Base-by-base conservation (phyloP, 2,113 vertebrate genomes). In the Struthidea cinerea region DNA sequence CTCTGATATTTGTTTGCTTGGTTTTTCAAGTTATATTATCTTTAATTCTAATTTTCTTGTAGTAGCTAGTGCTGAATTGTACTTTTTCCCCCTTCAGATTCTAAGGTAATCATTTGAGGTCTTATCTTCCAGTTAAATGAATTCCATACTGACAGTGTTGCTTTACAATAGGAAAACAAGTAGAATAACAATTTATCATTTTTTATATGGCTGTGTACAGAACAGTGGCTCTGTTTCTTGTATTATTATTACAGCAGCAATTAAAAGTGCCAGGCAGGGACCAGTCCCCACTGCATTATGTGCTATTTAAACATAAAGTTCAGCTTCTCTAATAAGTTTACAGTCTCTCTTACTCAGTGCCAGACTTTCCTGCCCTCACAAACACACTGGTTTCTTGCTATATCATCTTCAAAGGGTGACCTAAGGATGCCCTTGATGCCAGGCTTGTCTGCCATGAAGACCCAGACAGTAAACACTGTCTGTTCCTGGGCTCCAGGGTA, bases 261-360 rank as follows among this genome's bases (percentile, higher is more conserved):
- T 93, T 96, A 90, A 79, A 94, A 95, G 85, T 93, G 86, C 88
- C 88, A 94, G 90, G 93, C 95, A 96, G 85, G 63, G 85, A 93
- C 92, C 90, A 94, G 94, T 94, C 83, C 93, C 85, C 56, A 84
- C 76, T 96, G 90, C 52, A 94, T 94, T 96, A 96, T 96, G 69
- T 75, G 88, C 83, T 96, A 93, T 94, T 96, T 94, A 94, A 95
- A 92, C 76, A 94, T 63, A 47, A 95, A 95, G 88, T 96, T 95
- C 75, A 87, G 88, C 76, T 37, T 93, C 76, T 44, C 35, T 96
- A 93, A 95, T 90, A 96, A 96, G 90, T 92, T 96, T 96, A 94
- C 37, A 42, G 83, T 84, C 92, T 96, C 82, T 81, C 75, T 75
- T 92, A 70, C 68, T 83, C 56, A 86, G n/a, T 88, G 52, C 88